Evolutionary conservation across 2,888 invertebrate genomes (phyloP), one percentile per base, ranked within the genome.

Genomic region (Arctia plantaginis): DNA sequence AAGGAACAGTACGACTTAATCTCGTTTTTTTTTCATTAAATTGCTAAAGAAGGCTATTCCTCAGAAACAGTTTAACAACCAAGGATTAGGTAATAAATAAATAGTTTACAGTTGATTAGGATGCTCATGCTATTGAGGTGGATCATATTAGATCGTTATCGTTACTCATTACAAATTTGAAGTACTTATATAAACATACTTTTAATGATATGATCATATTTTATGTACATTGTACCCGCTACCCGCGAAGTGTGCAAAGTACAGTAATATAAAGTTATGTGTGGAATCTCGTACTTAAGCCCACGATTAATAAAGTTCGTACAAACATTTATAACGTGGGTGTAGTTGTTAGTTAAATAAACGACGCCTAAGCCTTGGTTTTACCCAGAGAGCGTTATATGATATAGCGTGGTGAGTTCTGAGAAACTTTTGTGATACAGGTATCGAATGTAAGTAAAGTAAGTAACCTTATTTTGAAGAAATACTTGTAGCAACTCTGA

Each of bases 301-400:
- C 78, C n/a, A 12, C 80, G 81, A 84, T 84, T 84, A 84, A 84
- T 84, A 82, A 84, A 84, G 81, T 84, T 84, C 76, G 76, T 67
- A 79, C 76, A 79, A 82, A 84, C 84, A 84, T 81, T 82, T 82
- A 83, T 83, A 80, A 80, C 78, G 75, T 23, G 74, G 75, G 76
- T 77, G 73, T 80, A 80, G 73, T 82, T 76, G 78, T 79, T 80
- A 77, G 75, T 77, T 78, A 74, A 77, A 82, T 83, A 82, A 80
- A 78, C 59, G 78, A 67, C 35, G 71, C 27, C 39, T 79, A 71
- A 83, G 77, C 73, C 51, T 74, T 64, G 66, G 71, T 72, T 68
- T 44, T 35, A 69, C 71, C 59, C 75, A 73, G 64, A 27, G 74
- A 75, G 72, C 64, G 59, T 73, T 74, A 64, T 33, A 74, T 47